phyloP scores from a whole-genome alignment of 2,797 vertebrate genomes.

The Acipenser ruthenus region DNA sequence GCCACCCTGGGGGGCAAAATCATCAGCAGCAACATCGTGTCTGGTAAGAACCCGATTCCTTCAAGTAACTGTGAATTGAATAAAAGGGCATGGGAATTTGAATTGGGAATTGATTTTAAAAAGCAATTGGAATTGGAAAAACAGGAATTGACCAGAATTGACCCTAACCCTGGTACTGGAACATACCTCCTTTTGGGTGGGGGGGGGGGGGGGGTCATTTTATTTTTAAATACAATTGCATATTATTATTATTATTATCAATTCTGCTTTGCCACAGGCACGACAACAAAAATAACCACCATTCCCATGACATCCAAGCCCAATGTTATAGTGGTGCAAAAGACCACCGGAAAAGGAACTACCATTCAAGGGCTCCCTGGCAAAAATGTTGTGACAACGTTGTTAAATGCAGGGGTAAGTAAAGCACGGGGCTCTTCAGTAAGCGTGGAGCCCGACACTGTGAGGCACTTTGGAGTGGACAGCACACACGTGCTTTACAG shows the following conservation, averaged over 20 bases:
- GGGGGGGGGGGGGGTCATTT: too few species aligned
- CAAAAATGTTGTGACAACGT: conserved; percentile 93
- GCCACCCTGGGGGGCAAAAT: conserved; percentile 93
- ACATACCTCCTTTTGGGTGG: too few species aligned
- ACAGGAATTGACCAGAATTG: too few species aligned
- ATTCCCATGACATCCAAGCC: conserved; percentile 98
- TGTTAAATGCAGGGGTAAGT: conserved; percentile 91
- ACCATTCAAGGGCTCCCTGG: conserved; percentile 93
- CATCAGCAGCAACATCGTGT: conserved; percentile 93
- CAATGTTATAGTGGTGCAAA: conserved; percentile 97
- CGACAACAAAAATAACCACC: conserved; percentile 96
- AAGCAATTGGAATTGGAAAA: too few species aligned
- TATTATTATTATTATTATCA: not conserved
- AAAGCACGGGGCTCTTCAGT: not conserved
- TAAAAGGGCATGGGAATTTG: too few species aligned
- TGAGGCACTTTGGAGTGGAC: too few species aligned
- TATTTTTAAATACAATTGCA: too few species aligned
- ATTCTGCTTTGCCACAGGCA: conserved; percentile 56
- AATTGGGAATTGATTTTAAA: too few species aligned
- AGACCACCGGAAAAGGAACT: conserved; percentile 90
- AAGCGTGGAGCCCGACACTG: too few species aligned
- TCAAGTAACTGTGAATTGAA: too few species aligned
- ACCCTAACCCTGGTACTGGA: too few species aligned
- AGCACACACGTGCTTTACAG: too few species aligned
- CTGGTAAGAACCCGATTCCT: conserved; percentile 60